Base-by-base conservation (phyloP, 1,140 invertebrate genomes). In the Pseudomyrmex dendroicus region DNA sequence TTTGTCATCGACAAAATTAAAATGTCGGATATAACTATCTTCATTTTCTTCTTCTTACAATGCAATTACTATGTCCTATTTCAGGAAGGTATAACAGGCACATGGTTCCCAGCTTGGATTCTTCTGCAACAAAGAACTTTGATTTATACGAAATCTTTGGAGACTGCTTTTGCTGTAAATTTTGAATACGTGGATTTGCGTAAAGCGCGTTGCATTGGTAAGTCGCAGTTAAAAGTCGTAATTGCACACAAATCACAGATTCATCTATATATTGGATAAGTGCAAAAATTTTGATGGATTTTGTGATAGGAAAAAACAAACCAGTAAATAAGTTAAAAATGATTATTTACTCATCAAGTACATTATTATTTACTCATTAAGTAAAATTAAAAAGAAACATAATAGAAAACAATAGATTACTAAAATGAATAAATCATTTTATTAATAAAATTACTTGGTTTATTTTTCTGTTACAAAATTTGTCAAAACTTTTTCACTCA, bases 51-150 rank as follows among this genome's bases (percentile, higher is more conserved):
- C 15, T 44, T 57, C 2, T 20, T 7, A 7, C 0, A 61, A 35
- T 35, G 35, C 54, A 5, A 17, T 68, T 78, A 68, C 12, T 3
- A 48, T 48, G 4, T n/a, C 0, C 4, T 48, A 17, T 87, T 94
- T 57, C 72, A 95, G 95, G 95, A 95, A 95, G 95, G 94, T 87
- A 95, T 97, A 22, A 96, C 95, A 67, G 95, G 96, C 0, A 92
- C 95, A 25, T 98, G 97, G 97, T 95, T 95, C 44, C 96, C 96
- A 57, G 96, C 97, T 0, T 98, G 97, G 97, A 70, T 98, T 22
- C 94, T 98, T 86, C 91, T 98, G 2, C 95, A 95, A 66, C 95
- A 96, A 73, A 95, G 97, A 63, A 95, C 95, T 10, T 93, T 98
- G n/a, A 94, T 96, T 80, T 97, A 97, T 90, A 96, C 95, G 44